Evolutionary conservation across 1,140 invertebrate genomes (phyloP).

Genomic region (Archivesica marissinica): DNA sequence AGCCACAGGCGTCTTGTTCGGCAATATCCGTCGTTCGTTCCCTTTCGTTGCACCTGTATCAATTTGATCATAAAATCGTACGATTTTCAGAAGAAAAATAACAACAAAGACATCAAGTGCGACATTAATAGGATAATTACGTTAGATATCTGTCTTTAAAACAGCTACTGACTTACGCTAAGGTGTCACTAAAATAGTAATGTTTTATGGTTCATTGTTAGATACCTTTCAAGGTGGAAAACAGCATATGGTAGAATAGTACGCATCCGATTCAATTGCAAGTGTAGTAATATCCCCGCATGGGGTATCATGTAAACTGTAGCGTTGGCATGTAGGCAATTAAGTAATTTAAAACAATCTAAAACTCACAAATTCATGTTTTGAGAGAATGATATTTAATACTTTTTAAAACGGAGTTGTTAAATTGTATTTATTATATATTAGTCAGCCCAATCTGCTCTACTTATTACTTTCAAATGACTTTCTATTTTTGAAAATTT

Average conservation of each 20-base stretch:
- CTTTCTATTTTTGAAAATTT: too few relatives aligned
- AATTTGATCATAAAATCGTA: conserved; percentile 31
- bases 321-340: background rate
- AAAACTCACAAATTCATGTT: background rate
- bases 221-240: background rate
- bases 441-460: too few relatives aligned
- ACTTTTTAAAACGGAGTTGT: background rate
- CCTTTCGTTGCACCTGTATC: conserved; percentile 31
- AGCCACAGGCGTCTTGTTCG: background rate
- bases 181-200: background rate
- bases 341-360: conserved; percentile 25
- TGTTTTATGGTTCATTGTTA: conserved; percentile 47
- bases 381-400: background rate
- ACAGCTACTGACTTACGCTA: background rate
- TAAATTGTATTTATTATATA: too few relatives aligned
- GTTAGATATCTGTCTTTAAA: conserved; percentile 36
- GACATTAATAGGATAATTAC: conserved; percentile 48
- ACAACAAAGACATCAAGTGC: conserved; percentile 16
- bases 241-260: conserved; percentile 9
- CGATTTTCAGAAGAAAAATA: conserved; percentile 14
- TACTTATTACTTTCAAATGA: too few relatives aligned
- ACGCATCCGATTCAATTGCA: background rate
- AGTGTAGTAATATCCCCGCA: background rate
- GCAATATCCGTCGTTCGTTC: background rate
- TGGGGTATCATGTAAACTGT: background rate